Percentiles rank a stretch among this genome's conserved stretches.
Conservation (phyloP, 2,113 vertebrate species). For the Gymnogyps californianus region DNA sequence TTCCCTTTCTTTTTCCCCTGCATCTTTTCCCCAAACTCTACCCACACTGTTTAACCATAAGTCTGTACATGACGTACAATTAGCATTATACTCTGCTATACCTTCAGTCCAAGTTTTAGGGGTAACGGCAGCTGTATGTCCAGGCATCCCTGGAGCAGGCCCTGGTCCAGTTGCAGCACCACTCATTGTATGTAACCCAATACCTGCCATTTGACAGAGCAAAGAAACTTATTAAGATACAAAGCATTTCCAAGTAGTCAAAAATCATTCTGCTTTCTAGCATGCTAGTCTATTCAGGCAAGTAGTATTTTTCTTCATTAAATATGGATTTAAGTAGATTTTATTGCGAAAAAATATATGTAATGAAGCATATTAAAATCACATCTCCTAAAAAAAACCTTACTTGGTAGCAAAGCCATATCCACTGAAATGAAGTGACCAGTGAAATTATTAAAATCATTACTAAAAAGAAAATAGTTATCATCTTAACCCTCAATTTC, state of each 20-base stretch:
- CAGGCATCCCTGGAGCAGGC: slow-evolving; percentile 74
- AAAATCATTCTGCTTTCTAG: background rate
- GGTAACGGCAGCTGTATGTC: slow-evolving; percentile 69
- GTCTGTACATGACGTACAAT: background rate
- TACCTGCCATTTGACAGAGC: slow-evolving; percentile 59
- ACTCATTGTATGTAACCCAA: slow-evolving; percentile 75
- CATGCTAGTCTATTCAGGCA: background rate
- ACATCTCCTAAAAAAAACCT: background rate
- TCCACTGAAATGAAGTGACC: background rate
- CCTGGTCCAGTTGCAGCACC: slow-evolving; percentile 73
- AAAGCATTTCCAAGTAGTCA: background rate
- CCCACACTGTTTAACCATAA: background rate
- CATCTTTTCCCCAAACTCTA: background rate
- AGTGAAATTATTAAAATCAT: background rate
- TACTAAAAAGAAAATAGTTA: background rate
- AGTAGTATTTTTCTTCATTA: background rate
- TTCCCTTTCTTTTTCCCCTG: background rate
- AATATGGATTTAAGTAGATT: background rate
- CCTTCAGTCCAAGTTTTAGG: slow-evolving; percentile 83
- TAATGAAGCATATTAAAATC: background rate
- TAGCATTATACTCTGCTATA: background rate
- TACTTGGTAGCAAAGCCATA: background rate
- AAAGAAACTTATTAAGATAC: background rate
- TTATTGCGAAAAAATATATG: background rate
- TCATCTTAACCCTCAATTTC: background rate